phyloP scores from a whole-genome alignment of 2,797 vertebrate genomes.

The Dermochelys coriacea region DNA sequence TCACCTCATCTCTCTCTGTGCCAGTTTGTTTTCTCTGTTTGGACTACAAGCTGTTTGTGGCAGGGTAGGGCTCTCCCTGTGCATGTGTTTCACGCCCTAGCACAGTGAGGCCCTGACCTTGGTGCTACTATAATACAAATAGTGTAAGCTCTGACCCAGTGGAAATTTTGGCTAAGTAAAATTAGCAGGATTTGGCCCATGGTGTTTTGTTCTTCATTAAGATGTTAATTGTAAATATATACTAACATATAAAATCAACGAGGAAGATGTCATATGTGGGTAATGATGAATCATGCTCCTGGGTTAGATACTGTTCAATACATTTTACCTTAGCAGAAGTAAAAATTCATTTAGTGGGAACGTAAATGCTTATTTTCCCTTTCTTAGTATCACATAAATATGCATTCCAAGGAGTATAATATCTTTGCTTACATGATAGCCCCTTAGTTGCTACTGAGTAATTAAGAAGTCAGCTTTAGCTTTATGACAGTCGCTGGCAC shows the following conservation, averaged over 20 bases:
- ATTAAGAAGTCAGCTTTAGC: conserved; percentile 45
- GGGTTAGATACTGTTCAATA: background rate
- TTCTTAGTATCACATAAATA: background rate
- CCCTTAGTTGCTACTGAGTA: conserved; percentile 14
- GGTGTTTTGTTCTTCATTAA: background rate
- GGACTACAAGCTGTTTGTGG: background rate
- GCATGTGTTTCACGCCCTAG: accelerated
- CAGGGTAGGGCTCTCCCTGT: background rate
- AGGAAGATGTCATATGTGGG: background rate
- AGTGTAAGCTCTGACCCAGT: background rate
- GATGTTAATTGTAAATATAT: background rate
- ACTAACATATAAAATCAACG: background rate
- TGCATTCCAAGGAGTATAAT: conserved; percentile 35
- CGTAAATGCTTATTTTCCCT: background rate
- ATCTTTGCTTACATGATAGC: conserved; percentile 26
- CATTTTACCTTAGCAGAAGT: background rate
- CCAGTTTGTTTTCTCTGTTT: background rate
- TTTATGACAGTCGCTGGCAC: conserved; percentile 56
- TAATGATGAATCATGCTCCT: background rate
- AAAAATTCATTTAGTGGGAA: conserved; percentile 18
- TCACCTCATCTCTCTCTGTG: background rate
- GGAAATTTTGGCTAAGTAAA: background rate
- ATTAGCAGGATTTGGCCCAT: background rate
- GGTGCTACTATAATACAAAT: background rate
- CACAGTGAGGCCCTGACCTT: background rate